phyloP scores from a whole-genome alignment of 2,113 vertebrate species.

The Etheostoma cragini region DNA sequence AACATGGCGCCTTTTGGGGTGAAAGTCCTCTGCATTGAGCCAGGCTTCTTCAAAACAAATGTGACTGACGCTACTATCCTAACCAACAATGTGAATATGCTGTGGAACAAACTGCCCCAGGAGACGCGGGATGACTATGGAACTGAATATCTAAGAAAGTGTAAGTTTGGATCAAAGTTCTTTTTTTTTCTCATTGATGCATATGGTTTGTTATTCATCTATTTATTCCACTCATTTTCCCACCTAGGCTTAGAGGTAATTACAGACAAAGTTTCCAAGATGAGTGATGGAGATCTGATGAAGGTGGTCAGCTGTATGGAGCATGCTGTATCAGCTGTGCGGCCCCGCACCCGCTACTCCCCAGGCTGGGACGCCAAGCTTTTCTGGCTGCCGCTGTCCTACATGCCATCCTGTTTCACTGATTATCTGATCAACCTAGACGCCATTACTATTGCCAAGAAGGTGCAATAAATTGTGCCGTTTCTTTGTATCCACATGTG shows the following conservation, averaged over 20 bases:
- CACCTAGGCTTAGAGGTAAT: conserved; percentile 71
- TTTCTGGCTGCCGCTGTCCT: conserved; percentile 87
- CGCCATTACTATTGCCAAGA: conserved; percentile 71
- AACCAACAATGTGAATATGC: conserved; percentile 45
- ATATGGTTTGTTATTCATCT: not conserved
- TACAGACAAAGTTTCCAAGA: conserved; percentile 69
- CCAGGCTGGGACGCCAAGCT: conserved; percentile 90
- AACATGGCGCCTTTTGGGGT: conserved; percentile 86
- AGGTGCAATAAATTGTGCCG: conserved; percentile 21
- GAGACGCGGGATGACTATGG: conserved; percentile 82
- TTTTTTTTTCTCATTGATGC: not conserved
- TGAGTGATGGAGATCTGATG: conserved; percentile 83
- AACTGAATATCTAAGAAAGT: conserved; percentile 67
- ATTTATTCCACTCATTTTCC: not conserved
- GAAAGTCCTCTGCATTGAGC: conserved; percentile 87
- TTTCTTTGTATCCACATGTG: not conserved
- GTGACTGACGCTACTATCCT: conserved; percentile 69
- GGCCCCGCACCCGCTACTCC: conserved; percentile 85
- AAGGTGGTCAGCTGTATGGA: conserved; percentile 89
- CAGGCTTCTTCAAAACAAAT: conserved; percentile 85
- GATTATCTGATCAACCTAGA: conserved; percentile 77
- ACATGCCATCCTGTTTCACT: conserved; percentile 80
- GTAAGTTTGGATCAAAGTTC: conserved; percentile 44
- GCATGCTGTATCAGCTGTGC: conserved; percentile 85
- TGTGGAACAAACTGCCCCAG: conserved; percentile 82